Base-by-base conservation (phyloP, 2,113 vertebrate genomes). In the Tachuris rubrigastra region DNA sequence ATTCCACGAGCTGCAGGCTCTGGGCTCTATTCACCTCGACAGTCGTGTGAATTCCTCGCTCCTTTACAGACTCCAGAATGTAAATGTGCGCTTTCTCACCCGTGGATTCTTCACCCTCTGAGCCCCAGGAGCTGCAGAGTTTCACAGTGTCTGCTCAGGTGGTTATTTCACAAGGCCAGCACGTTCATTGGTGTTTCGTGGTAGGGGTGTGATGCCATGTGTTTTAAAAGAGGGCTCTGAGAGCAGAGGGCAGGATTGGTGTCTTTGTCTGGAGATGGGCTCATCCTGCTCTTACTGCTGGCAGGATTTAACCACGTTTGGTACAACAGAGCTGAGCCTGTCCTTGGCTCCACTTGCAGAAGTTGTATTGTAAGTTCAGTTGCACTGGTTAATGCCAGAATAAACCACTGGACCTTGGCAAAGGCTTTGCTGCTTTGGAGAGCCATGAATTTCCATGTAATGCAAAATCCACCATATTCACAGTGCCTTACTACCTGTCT, bases 341-440 rank as follows among this genome's bases (percentile, higher is more conserved):
- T 76, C 82, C 78, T 62, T 71, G 84, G 89, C 87, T 82, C 50
- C 27, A 1, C 85, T 71, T 42, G 55, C 82, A 74, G 81, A 16
- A 69, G 71, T 16, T 72, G 66, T 10, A 7, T 30, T 87, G 21
- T 47, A 44, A 87, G 59, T 66, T 91, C 67, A 56, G 75, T n/a
- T 88, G 63, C 82, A 59, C 42, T 52, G 41, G 33, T 91, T 90
- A 18, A 31, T 0, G 46, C 71, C 93, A 94, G 58, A 80, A 80
- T 55, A 93, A 94, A 90, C 93, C 93, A 84, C 95, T 18, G 47
- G 90, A 19, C 82, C 67, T 91, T 93, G 94, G 93, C 93, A 91
- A 76, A 35, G 74, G 62, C 65, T 89, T 28, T 7, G 9, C 66
- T 68, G 80, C 46, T 74, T 50, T 71, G 92, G 87, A 74, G 50